Evolutionary conservation across 2,888 invertebrate species (phyloP), one percentile per base, ranked within the genome.

Genomic region (Machimus atricapillus): DNA sequence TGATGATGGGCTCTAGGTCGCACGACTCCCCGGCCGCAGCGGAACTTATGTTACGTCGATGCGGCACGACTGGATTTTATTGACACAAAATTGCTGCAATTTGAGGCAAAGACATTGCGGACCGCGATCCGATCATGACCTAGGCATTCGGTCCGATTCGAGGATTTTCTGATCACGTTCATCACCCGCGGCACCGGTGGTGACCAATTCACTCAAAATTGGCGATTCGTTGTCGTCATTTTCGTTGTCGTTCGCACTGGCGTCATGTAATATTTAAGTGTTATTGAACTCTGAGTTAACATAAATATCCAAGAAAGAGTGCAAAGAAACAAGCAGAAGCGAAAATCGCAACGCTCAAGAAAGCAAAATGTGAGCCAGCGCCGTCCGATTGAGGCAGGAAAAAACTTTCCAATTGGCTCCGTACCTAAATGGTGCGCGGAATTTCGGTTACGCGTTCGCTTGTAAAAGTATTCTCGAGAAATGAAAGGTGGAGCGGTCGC

Each of bases 261-360:
- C 79, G 79, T 87, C 81, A 86, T 88, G 87, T 88, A 87, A 88
- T 88, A 88, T 88, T 88, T 88, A 85, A 86, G 86, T 88, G 88
- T 86, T 87, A 86, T 87, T 88, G 88, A 88, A 88, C 88, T 85
- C 87, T 86, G 86, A 86, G 78, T 86, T 86, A 86, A 86, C 78
- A 86, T 79, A 86, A 78, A 77, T 86, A 86, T 77, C 77, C 78
- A 34, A 40, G 78, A 77, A 86, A 56, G 77, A 86, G 56, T 58
- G 37, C 31, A 77, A 86, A 86, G 52, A 31, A 56, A 58, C 23
- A 37, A 27, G 16, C 74, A 78, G 77, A 86, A 86, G 46, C 58
- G 58, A 77, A 86, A 77, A 77, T 58, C 56, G 56, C 58, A 86
- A 58, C 27, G 34, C 34, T 14, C 56, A 77, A 86, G 77, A 56